Evolutionary conservation across 2,888 invertebrate species (phyloP).

Genomic region (Elysia crispata): DNA sequence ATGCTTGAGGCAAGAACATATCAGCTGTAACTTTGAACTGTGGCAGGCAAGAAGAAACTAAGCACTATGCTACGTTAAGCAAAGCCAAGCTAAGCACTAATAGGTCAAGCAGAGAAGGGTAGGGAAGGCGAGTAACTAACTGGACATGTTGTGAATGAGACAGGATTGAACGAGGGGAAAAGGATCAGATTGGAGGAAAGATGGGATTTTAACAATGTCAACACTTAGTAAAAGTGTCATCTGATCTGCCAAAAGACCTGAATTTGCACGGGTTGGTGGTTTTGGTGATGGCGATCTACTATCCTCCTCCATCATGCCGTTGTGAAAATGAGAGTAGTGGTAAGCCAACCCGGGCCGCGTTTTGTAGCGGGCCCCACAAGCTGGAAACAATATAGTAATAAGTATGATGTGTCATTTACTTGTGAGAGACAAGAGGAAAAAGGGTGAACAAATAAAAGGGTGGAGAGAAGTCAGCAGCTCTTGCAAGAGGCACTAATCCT

Average conservation of each 20-base stretch:
- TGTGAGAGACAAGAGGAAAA: not conserved
- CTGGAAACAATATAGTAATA: conserved; percentile 79
- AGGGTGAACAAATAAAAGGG: not conserved
- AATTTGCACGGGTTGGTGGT: conserved; percentile 56
- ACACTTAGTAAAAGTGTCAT: too few relatives aligned
- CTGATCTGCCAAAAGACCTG: conserved; percentile 42
- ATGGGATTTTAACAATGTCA: too few relatives aligned
- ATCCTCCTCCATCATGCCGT: conserved; percentile 69
- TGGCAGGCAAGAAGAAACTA: too few relatives aligned
- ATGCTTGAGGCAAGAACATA: too few relatives aligned
- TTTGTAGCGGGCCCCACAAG: conserved; percentile 97
- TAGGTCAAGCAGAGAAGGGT: too few relatives aligned
- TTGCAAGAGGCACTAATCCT: not conserved
- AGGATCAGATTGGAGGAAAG: too few relatives aligned
- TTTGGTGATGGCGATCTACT: conserved; percentile 63
- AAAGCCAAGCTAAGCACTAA: too few relatives aligned
- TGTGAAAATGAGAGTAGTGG: conserved; percentile 94
- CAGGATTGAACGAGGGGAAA: too few relatives aligned
- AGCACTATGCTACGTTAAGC: too few relatives aligned
- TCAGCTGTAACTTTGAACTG: too few relatives aligned
- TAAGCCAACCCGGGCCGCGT: conserved; percentile 96
- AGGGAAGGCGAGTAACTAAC: too few relatives aligned
- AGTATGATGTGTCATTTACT: conserved; percentile 5
- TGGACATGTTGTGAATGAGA: too few relatives aligned
- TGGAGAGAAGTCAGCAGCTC: not conserved